Base-by-base conservation (phyloP, 2,113 vertebrate species). In the Megaptera novaeangliae region DNA sequence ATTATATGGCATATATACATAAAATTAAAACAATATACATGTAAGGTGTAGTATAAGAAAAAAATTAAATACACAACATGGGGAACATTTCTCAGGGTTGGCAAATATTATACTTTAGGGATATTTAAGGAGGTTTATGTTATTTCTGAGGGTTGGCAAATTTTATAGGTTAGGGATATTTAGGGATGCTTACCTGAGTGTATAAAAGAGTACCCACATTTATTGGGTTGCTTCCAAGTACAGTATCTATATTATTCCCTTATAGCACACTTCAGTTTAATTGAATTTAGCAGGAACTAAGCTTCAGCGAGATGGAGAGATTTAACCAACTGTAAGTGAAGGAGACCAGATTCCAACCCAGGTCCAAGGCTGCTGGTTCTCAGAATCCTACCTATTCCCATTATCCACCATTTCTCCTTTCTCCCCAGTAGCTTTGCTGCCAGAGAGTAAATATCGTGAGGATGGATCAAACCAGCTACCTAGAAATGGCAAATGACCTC, bases 301-400 rank as follows among this genome's bases (percentile, higher is more conserved):
- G 12, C n/a, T 81, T 91, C 8, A 6, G 11, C 36, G 15, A 91
- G 9, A 68, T 7, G 10, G 64, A 69, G 17, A 21, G 20, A 25
- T 57, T 69, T 69, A 66, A 72, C 0, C 1, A 2, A 55, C 46
- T 3, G 7, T 1, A 84, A 9, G 12, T 44, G 82, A 84, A 34
- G 49, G 0, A 27, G 1, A 5, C 9, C 7, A 11, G 8, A 8
- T 52, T 74, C 2, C 14, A 57, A 23, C 3, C 27, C 21, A 31
- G 0, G 59, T 57, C 57, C 17, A 5, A 2, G 27, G 12, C 20
- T 31, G 9, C 39, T 57, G 25, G 27, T 5, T 89, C 57, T 27
- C 57, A 57, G 27, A 4, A 5, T 49, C 9, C 8, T 20, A n/a
- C 39, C 15, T 55, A 23, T 41, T 10, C 21, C 11, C 9, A 0